Evolutionary conservation across 2,797 vertebrate genomes (phyloP).

Genomic region (Darevskia nairensis): DNA sequence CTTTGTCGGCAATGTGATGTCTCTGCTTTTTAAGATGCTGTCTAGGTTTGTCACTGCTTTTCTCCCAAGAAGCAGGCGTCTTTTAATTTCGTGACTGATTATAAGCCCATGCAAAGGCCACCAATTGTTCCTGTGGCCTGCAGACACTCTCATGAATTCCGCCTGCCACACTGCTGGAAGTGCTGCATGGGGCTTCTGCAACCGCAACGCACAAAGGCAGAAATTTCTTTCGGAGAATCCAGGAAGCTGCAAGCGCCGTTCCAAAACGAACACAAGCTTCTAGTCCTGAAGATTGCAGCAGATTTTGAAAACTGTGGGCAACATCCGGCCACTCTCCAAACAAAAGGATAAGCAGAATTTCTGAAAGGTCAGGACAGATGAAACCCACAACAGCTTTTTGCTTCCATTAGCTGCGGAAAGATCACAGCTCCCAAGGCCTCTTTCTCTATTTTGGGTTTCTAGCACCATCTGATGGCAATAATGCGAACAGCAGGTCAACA

Average conservation of each 20-base stretch:
- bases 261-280: neutral
- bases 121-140: neutral
- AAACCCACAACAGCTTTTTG: neutral
- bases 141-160: neutral
- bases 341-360: neutral
- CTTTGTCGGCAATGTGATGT: too few species aligned
- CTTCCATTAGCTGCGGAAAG: neutral
- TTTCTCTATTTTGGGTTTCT: neutral
- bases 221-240: neutral
- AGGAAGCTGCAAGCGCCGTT: neutral
- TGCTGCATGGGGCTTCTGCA: neutral
- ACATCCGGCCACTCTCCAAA: too few species aligned
- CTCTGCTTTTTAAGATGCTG: too few species aligned
- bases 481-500: neutral
- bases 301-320: neutral
- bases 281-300: neutral
- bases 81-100: too few species aligned
- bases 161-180: neutral
- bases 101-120: neutral
- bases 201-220: neutral
- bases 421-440: neutral
- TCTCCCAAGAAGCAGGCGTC: too few species aligned
- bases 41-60: too few species aligned
- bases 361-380: too few species aligned
- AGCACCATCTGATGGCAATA: neutral